These are phyloP conservation scores for Pachyuromys duprasi DNA, from an alignment of 2,797 vertebrate species.

Conservation along the genomic window DNA sequence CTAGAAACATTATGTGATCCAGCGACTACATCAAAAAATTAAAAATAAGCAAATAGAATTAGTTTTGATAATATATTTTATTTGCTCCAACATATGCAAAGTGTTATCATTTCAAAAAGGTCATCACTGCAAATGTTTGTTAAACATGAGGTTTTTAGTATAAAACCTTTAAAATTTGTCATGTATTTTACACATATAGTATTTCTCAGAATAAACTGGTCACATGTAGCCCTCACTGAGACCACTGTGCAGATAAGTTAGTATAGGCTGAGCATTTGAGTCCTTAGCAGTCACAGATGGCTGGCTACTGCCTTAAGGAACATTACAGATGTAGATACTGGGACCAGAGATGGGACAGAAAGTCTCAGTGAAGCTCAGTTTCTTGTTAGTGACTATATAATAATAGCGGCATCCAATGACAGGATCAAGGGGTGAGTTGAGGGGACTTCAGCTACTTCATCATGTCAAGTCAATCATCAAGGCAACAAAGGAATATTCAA, in stretches of 20 bases:
- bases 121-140: not conserved
- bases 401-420: not conserved
- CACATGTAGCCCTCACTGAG: not conserved
- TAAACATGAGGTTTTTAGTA: not conserved
- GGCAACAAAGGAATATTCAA: not conserved
- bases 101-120: slow-evolving; percentile 14
- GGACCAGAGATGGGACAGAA: not conserved
- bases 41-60: not conserved
- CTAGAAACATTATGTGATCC: not conserved
- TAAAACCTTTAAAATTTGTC: not conserved
- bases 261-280: not conserved
- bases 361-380: not conserved
- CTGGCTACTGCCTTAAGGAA: not conserved
- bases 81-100: not conserved
- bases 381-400: not conserved
- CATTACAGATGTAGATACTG: not conserved
- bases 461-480: not conserved
- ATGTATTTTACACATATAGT: not conserved
- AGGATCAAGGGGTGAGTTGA: not conserved
- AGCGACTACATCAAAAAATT: not conserved
- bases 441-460: not conserved
- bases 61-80: not conserved
- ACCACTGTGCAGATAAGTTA: not conserved
- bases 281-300: not conserved
- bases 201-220: not conserved